Conservation (phyloP, 2,888 invertebrate genomes). For the Drosophila buzzatii region DNA sequence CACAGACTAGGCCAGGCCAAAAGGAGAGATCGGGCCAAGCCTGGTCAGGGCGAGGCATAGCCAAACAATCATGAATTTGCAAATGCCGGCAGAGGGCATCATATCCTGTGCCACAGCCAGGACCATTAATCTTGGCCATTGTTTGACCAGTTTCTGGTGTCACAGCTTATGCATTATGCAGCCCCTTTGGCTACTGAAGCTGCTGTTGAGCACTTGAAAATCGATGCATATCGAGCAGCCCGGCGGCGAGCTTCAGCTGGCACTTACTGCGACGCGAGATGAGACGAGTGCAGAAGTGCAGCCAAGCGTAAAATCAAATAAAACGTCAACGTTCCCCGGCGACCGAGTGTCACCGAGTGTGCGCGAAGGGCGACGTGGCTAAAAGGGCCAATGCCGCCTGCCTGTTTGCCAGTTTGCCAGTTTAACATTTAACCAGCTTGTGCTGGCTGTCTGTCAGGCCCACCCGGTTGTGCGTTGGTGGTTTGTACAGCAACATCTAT, state of each 20-base stretch:
- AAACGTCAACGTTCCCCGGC: constrained; percentile 70
- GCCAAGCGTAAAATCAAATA: constrained; percentile 81
- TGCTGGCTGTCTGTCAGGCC: constrained; percentile 28
- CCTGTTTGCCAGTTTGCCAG: constrained; percentile 1
- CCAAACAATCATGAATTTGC: constrained; percentile 52
- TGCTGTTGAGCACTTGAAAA: constrained; percentile 58
- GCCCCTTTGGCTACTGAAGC: constrained; percentile 36
- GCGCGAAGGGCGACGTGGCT: constrained; percentile 43
- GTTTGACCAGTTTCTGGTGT: constrained; percentile 64
- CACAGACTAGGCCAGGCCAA: neutral
- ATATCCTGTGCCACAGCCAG: constrained; percentile 44
- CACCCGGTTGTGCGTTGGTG: constrained; percentile 59
- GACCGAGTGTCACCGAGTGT: constrained; percentile 46
- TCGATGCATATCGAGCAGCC: constrained; percentile 75
- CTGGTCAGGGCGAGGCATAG: constrained; percentile 1
- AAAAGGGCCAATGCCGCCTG: constrained; percentile 47
- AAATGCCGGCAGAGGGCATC: constrained; percentile 28
- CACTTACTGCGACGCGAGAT: constrained; percentile 23
- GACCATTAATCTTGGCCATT: constrained; percentile 73
- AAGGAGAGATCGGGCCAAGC: neutral
- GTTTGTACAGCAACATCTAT: constrained; percentile 34
- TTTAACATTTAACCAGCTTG: constrained; percentile 16
- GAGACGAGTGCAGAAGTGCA: constrained; percentile 71
- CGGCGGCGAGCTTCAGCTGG: neutral
- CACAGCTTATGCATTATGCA: constrained; percentile 77